Evolutionary conservation across 2,888 invertebrate species (phyloP).

Genomic region (Temnothorax ravouxi): DNA sequence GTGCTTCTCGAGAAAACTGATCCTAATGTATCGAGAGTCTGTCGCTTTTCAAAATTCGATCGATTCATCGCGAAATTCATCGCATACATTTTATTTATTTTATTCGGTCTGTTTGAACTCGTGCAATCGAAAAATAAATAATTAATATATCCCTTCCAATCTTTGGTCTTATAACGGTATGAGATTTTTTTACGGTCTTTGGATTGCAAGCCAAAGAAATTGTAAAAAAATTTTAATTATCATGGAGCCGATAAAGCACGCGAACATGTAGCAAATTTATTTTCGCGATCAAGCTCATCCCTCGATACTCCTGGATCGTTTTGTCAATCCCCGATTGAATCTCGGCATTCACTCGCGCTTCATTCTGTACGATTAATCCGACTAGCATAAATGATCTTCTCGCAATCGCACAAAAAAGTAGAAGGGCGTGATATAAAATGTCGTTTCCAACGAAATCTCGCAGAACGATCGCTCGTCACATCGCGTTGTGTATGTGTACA

Average conservation of each 20-base stretch:
- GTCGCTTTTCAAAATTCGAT: background rate
- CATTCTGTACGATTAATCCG: conserved; percentile 34
- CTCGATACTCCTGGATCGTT: conserved; percentile 33
- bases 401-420: conserved; percentile 18
- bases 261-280: background rate
- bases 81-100: background rate
- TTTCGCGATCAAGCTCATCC: background rate
- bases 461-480: conserved; percentile 35
- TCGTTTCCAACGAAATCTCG: conserved; percentile 29
- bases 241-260: background rate
- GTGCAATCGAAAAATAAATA: background rate
- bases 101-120: background rate
- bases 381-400: conserved; percentile 37
- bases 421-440: conserved; percentile 5
- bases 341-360: conserved; percentile 7
- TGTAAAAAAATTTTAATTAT: background rate
- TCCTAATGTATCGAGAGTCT: background rate
- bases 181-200: background rate
- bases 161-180: background rate
- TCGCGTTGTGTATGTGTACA: background rate
- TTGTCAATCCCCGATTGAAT: conserved; percentile 12
- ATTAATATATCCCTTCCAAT: background rate
- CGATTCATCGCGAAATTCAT: background rate
- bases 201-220: background rate
- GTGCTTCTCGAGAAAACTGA: background rate